These are phyloP conservation scores for Philopotamus ludificatus DNA, from an alignment of 1,140 invertebrate species.

Conservation along the genomic window DNA sequence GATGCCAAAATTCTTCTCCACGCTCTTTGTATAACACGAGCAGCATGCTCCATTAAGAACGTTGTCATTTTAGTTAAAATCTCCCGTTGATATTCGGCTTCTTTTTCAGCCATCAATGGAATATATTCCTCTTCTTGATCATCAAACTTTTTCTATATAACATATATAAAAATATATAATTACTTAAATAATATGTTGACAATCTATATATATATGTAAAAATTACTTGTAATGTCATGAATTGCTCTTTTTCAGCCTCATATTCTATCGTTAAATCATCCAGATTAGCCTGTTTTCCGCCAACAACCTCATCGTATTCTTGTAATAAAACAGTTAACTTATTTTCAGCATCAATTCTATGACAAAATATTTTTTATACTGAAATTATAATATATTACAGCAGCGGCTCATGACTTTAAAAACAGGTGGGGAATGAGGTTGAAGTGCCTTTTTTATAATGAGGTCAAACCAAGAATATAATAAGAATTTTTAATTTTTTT, in stretches of 20 bases:
- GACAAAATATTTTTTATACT: constrained; percentile 8
- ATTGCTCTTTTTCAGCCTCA: constrained; percentile 49
- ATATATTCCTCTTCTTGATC: constrained; percentile 51
- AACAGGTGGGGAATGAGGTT: too few species aligned
- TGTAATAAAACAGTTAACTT: constrained; percentile 53
- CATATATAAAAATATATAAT: neutral
- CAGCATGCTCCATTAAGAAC: constrained; percentile 51
- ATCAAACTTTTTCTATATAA: constrained; percentile 46
- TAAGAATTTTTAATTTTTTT: too few species aligned
- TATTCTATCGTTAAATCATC: constrained; percentile 52
- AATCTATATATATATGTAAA: neutral
- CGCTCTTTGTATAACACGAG: constrained; percentile 50
- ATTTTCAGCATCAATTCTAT: constrained; percentile 54
- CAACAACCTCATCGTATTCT: constrained; percentile 55
- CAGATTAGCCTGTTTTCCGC: constrained; percentile 51
- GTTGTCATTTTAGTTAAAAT: constrained; percentile 51
- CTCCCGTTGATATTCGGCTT: constrained; percentile 53
- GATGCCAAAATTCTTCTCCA: constrained; percentile 50
- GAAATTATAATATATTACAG: neutral
- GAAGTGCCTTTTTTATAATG: too few species aligned
- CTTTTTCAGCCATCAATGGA: constrained; percentile 53
- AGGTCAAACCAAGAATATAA: too few species aligned
- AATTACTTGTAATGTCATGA: constrained; percentile 49
- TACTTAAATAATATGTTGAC: neutral
- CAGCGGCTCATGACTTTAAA: too few species aligned